Evolutionary conservation across 2,888 invertebrate species (phyloP).

Genomic region (Epirrhoe alternata): DNA sequence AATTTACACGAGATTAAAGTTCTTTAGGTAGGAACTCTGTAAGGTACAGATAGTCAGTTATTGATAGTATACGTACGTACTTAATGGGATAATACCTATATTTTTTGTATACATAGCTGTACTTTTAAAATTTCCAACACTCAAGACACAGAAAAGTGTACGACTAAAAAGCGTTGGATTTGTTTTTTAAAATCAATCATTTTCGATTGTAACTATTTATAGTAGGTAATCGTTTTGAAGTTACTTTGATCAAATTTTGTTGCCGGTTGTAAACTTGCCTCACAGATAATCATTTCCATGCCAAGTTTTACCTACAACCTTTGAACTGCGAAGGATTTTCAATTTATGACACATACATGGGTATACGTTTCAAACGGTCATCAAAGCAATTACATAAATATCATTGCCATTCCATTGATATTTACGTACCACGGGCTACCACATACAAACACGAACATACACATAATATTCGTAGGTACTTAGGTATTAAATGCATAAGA

Average conservation of each 20-base stretch:
- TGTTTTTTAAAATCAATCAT: no score
- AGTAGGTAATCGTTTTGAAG: no score
- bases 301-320: slow-evolving; percentile 10
- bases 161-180: no score
- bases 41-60: no score
- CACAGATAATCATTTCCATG: not conserved
- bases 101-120: no score
- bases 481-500: slow-evolving; percentile 62
- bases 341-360: slow-evolving; percentile 18
- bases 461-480: slow-evolving; percentile 51
- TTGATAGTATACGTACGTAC: no score
- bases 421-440: slow-evolving; percentile 62
- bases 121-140: no score
- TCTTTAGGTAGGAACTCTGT: not conserved
- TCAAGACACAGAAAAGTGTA: no score
- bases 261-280: not conserved
- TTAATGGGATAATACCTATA: no score
- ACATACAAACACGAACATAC: slow-evolving; percentile 57
- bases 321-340: slow-evolving; percentile 25
- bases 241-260: not conserved
- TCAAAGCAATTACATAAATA: slow-evolving; percentile 52
- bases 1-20: not conserved
- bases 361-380: slow-evolving; percentile 28
- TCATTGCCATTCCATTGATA: slow-evolving; percentile 61
- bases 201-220: no score